Base-by-base conservation (phyloP, 2,113 vertebrate genomes). In the Hypomesus transpacificus region DNA sequence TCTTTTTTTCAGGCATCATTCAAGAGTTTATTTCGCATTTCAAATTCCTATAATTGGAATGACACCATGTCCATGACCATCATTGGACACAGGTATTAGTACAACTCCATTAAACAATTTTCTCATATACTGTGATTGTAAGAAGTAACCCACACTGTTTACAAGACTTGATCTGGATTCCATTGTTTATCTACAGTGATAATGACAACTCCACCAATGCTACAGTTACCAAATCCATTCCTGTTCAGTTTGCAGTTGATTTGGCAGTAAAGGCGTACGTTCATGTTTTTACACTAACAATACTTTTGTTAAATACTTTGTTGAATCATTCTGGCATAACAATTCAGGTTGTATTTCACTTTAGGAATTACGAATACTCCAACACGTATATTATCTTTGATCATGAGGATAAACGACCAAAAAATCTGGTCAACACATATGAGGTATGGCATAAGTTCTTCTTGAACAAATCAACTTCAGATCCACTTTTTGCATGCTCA, bases 211-310 rank as follows among this genome's bases (percentile, higher is more conserved):
- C 58, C 54, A 87, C 63, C 22, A 39, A 1, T 1, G 52, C 2
- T 50, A 67, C 20, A 14, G 0, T 78, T 66, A 88, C 69, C 73
- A 87, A 78, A 73, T 58, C 0, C 31, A 73, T 91, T 4, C 79
- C 79, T 0, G 88, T 92, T 2, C 83, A 89, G 46, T 87, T 73
- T 82, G 71, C 85, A 31, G 76, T 92, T 17, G 80, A 86, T 52
- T 61, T 92, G 81, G 78, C 76, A 7, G 11, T 87, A 53, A 83
- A 76, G 21, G 72, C 79, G 91, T 92, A 82, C 90, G 91, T 84
- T 56, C 14, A 5, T 20, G 7, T 9, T 9, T 46, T 46, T 46
- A 46, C 39, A 46, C 9, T 46, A 46, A 46, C 39, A 46, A 46
- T 46, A 46, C 7, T 46, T 46, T 46, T 9, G 39, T 46, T 46